These are phyloP conservation scores for Stratiomys singularior DNA, from an alignment of 2,888 invertebrate species.

Conservation along the genomic window DNA sequence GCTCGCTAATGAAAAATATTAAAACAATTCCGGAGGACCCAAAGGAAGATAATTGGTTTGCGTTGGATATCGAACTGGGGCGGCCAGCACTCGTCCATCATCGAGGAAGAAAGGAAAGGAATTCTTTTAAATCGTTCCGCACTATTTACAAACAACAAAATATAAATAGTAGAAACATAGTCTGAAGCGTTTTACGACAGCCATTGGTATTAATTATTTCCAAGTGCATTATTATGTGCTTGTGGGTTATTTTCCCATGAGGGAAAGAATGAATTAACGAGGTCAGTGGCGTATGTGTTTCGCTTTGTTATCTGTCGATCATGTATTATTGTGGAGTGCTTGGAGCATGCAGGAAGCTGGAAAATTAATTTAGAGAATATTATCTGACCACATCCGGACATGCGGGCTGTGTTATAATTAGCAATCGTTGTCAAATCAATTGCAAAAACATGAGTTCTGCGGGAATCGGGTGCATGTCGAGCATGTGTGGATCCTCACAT, in stretches of 20 bases:
- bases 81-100: too few relatives aligned
- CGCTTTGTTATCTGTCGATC: neutral
- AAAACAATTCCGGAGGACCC: neutral
- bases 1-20: neutral
- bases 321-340: neutral
- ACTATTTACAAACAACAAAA: neutral
- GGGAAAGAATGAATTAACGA: neutral
- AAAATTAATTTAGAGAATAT: neutral
- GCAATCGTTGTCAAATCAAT: too few relatives aligned
- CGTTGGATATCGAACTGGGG: too few relatives aligned
- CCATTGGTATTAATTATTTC: neutral
- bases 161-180: neutral
- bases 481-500: too few relatives aligned
- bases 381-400: neutral
- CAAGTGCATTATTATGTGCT: neutral
- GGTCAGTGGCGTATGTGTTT: too few relatives aligned
- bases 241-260: neutral
- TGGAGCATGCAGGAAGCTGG: neutral
- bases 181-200: neutral
- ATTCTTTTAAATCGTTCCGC: neutral
- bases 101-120: neutral
- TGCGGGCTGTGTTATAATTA: too few relatives aligned
- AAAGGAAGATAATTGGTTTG: neutral
- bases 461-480: too few relatives aligned
- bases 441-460: too few relatives aligned